Base-by-base conservation (phyloP, 2,113 vertebrate genomes). In the Morone chrysops region DNA sequence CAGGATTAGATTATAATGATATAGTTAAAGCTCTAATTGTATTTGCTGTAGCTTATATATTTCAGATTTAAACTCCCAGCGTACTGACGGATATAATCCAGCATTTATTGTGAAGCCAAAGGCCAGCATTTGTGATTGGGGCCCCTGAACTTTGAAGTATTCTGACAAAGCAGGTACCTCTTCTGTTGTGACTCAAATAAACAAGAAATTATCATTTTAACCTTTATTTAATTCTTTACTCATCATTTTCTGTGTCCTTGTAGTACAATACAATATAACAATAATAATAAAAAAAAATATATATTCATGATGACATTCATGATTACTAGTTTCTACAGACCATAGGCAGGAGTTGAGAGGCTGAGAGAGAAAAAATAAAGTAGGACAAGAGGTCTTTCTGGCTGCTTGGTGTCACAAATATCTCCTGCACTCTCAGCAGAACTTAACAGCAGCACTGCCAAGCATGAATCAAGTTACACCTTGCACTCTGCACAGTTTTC, bases 361-460 rank as follows among this genome's bases (percentile, higher is more conserved):
- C 66, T 78, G 48, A 85, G 40, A 47, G 53, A 50, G 20, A 62
- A 50, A 69, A 50, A 36, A 63, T 75, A 89, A 89, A 85, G 80
- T 85, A 92, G 82, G 79, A 84, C 86, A 80, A 82, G 88, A 81
- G 80, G 72, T 84, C 71, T 75, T 82, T 84, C 57, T 68, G 66
- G 81, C 77, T 48, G 38, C 71, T 85, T 51, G 61, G 81, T 85
- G 81, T 93, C 88, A 90, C 84, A 90, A 81, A 94, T 92, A 89
- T 86, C 79, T 54, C 62, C 80, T 90, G 90, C 88, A 81, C 75
- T 45, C 86, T 94, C 92, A 93, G 93, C 93, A 93, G 38, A 81
- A 69, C 56, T 73, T 72, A 63, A 54, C 79, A 77, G 70, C 62
- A 81, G 56, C 43, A 4, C 68, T 81, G 85, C 85, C 86, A 85